Evolutionary conservation across 1,140 invertebrate genomes (phyloP).

Genomic region (Mya arenaria): DNA sequence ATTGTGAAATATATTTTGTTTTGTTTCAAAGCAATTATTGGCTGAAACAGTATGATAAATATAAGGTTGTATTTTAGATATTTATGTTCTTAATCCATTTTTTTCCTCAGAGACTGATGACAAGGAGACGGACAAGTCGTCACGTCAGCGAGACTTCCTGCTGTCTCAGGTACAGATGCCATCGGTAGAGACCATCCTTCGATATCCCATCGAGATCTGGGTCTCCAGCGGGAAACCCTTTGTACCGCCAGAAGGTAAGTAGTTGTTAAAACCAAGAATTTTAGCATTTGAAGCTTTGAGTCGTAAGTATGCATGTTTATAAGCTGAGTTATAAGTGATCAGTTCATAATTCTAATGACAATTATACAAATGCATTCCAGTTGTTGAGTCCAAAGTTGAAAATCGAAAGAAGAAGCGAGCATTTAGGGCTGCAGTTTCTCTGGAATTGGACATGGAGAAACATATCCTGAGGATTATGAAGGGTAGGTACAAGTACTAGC

Average conservation of each 20-base stretch:
- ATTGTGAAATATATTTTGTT: too few species aligned
- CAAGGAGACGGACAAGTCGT: constrained; percentile 67
- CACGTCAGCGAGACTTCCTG: constrained; percentile 64
- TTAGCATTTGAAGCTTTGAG: too few species aligned
- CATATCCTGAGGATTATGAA: constrained; percentile 80
- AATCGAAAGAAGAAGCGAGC: constrained; percentile 74
- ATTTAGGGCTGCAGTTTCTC: constrained; percentile 73
- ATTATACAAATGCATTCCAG: constrained; percentile 57
- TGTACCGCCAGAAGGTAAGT: constrained; percentile 76
- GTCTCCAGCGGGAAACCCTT: constrained; percentile 79
- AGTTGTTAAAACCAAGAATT: too few species aligned
- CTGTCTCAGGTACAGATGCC: constrained; percentile 72
- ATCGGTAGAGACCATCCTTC: constrained; percentile 75
- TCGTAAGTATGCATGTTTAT: neutral
- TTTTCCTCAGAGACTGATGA: constrained; percentile 67
- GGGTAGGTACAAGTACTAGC: too few species aligned
- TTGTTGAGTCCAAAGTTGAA: constrained; percentile 76
- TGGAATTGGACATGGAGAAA: constrained; percentile 80
- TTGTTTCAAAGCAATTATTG: too few species aligned
- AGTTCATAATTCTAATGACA: neutral
- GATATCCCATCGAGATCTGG: constrained; percentile 81
- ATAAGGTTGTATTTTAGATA: too few species aligned
- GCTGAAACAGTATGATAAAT: too few species aligned
- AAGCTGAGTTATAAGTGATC: neutral
- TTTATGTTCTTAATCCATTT: too few species aligned